Conservation (phyloP, 2,888 invertebrate genomes). For the Drosophila phalerata region DNA sequence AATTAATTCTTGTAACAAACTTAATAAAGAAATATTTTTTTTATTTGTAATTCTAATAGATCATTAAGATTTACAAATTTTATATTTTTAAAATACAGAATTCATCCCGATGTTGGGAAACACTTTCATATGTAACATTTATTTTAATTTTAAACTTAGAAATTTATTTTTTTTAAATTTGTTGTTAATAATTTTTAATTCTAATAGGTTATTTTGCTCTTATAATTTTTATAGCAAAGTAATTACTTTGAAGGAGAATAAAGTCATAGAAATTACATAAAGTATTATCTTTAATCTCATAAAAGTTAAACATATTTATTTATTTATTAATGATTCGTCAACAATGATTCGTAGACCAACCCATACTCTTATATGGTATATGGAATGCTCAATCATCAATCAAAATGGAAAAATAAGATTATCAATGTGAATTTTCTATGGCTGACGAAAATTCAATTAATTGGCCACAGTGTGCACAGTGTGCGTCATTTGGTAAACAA, state of each 20-base stretch:
- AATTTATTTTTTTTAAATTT: background rate
- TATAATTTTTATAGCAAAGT: background rate
- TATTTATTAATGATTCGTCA: slow-evolving; percentile 25
- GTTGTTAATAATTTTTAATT: too few species aligned
- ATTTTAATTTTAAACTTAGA: too few species aligned
- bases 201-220: background rate
- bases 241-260: background rate
- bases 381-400: slow-evolving; percentile 38
- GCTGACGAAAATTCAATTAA: slow-evolving; percentile 63
- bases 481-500: slow-evolving; percentile 71
- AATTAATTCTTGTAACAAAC: background rate
- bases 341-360: slow-evolving; percentile 25
- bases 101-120: too few species aligned
- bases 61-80: background rate
- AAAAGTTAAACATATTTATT: slow-evolving; percentile 6
- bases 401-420: slow-evolving; percentile 35
- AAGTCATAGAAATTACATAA: background rate
- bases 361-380: slow-evolving; percentile 17
- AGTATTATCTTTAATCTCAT: background rate
- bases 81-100: too few species aligned
- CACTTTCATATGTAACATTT: too few species aligned
- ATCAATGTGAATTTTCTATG: slow-evolving; percentile 45
- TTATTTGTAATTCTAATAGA: background rate
- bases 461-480: slow-evolving; percentile 60
- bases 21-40: background rate